These are phyloP conservation scores for Andrena marginata DNA, from an alignment of 2,888 invertebrate species.

Conservation along the genomic window DNA sequence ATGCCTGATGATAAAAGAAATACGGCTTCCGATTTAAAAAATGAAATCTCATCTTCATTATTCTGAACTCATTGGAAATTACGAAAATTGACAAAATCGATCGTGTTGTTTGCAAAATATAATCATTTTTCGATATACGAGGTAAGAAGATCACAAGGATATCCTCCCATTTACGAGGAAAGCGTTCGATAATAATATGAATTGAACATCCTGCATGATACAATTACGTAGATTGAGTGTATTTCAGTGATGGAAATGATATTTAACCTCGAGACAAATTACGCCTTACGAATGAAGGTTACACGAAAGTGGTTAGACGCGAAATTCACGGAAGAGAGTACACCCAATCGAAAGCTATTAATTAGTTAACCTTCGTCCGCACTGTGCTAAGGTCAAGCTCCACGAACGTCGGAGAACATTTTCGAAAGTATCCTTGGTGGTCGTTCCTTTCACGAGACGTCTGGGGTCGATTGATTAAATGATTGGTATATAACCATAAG, in stretches of 20 bases:
- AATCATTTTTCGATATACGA: too few relatives aligned
- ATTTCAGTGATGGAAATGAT: not conserved
- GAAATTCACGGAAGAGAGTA: not conserved
- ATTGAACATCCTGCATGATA: not conserved
- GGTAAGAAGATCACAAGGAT: too few relatives aligned
- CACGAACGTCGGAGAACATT: not conserved
- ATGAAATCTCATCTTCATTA: too few relatives aligned
- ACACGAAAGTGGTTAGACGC: not conserved
- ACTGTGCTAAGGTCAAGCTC: not conserved
- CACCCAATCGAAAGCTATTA: not conserved
- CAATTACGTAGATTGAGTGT: not conserved
- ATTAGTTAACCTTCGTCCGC: not conserved
- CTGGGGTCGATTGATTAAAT: not conserved
- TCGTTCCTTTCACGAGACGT: not conserved
- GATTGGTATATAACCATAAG: not conserved
- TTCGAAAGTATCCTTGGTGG: not conserved
- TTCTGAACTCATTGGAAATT: too few relatives aligned
- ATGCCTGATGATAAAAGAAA: too few relatives aligned
- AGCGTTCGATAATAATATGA: too few relatives aligned
- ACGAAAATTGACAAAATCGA: too few relatives aligned
- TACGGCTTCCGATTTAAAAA: too few relatives aligned
- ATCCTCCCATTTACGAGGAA: too few relatives aligned
- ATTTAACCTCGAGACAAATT: not conserved
- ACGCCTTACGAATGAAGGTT: not conserved
- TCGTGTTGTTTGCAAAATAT: too few relatives aligned